A percentile compares a stretch with the other conserved stretches of the same genome.
Conservation (phyloP, 2,888 invertebrate species). For the Agrenia bidenticulata region DNA sequence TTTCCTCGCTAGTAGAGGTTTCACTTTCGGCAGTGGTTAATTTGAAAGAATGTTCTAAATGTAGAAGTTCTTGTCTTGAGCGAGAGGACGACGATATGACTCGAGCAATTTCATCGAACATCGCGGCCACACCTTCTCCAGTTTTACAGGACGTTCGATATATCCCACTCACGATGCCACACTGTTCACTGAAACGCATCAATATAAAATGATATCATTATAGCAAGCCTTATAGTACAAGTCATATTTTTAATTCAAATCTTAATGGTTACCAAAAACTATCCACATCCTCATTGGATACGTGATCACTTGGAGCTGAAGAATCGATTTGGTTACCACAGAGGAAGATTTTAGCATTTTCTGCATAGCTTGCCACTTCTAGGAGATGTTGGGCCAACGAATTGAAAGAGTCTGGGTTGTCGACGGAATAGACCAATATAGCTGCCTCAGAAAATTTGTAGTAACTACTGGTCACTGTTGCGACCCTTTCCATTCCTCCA, state of each 20-base stretch:
- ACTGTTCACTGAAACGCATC: constrained; percentile 73
- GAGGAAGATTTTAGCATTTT: constrained; percentile 91
- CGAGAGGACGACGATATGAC: constrained; percentile 61
- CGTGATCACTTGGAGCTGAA: constrained; percentile 60
- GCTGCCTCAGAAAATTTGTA: constrained; percentile 95
- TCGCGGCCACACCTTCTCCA: constrained; percentile 77
- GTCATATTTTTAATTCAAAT: background rate
- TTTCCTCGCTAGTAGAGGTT: constrained; percentile 19
- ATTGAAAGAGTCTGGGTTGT: constrained; percentile 89
- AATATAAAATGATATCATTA: background rate
- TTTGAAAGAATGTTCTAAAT: constrained; percentile 32
- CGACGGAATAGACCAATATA: constrained; percentile 84
- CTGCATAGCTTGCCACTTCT: constrained; percentile 89
- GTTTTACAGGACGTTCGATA: constrained; percentile 89
- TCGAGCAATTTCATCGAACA: constrained; percentile 83
- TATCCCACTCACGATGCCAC: constrained; percentile 77
- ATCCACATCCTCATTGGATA: constrained; percentile 45
- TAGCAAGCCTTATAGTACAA: background rate
- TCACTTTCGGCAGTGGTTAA: constrained; percentile 21
- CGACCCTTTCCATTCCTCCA: constrained; percentile 94
- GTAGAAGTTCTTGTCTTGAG: constrained; percentile 35
- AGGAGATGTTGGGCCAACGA: constrained; percentile 86
- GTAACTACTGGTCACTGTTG: constrained; percentile 91
- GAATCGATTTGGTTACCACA: constrained; percentile 90
- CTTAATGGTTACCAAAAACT: constrained; percentile 38